These are phyloP conservation scores for Rhagium mordax DNA, from an alignment of 2,888 invertebrate genomes.

Conservation along the genomic window DNA sequence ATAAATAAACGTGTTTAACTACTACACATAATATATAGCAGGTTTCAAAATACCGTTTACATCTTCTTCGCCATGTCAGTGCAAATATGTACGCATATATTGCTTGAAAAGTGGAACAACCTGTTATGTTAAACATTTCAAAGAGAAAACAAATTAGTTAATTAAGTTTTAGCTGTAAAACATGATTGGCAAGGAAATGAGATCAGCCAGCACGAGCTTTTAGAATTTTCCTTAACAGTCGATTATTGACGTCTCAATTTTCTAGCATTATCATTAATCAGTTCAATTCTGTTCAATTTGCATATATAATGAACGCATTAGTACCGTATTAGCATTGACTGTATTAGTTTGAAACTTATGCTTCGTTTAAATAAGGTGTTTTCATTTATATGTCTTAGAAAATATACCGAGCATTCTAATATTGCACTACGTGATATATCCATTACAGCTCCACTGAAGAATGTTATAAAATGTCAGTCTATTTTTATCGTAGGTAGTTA, in stretches of 20 bases:
- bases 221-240: not conserved
- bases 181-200: slow-evolving; percentile 5
- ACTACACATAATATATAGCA: not conserved
- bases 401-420: not conserved
- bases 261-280: not conserved
- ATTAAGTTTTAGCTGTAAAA: not conserved
- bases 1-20: slow-evolving; percentile 6
- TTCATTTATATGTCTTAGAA: not conserved
- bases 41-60: slow-evolving; percentile 3
- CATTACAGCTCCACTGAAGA: no score
- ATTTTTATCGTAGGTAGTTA: no score
- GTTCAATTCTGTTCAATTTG: not conserved
- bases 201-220: not conserved
- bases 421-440: no score
- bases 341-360: not conserved
- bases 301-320: not conserved
- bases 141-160: slow-evolving; percentile 9
- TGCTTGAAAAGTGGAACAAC: slow-evolving; percentile 5
- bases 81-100: slow-evolving; percentile 10
- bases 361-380: not conserved
- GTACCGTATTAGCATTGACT: no score
- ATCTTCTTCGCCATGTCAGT: not conserved
- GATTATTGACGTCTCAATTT: not conserved
- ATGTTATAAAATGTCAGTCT: no score
- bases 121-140: slow-evolving; percentile 3